Base-by-base conservation (phyloP, 2,797 vertebrate genomes). In the Merluccius polli region DNA sequence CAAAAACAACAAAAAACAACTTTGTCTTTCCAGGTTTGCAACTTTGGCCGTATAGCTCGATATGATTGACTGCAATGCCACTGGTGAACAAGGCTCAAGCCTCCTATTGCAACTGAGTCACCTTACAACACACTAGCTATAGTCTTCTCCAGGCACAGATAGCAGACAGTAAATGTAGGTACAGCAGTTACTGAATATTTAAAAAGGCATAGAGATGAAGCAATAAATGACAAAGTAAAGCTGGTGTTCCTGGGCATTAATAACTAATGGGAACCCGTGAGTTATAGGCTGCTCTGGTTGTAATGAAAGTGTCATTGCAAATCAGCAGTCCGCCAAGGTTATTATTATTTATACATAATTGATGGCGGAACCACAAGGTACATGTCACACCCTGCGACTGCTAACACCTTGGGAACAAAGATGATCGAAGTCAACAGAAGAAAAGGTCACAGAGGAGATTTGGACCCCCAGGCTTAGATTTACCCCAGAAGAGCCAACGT, bases 341-440 rank as follows among this genome's bases (percentile, higher is more conserved):
- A 94, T 94, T 94, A 95, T 94, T 94, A 93, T 95, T 95, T 94
- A 95, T 95, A 93, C 93, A 95, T 95, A 93, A 94, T 94, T 94
- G 91, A 94, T 94, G 93, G 81, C 85, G 79, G 87, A 91, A 91
- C 89, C 91, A 93, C 91, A 92, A 93, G 90, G 87, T 90, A 86
- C 87, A 82, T 84, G 88, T 91, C 89, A 85, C 84, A 79, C 75
- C 84, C 87, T 87, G 90, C 87, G 91, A 90, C 89, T 89, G 90
- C 88, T 85, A 86, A 88, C 86, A 88, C 86, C 85, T 87, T 87
- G 86, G 86, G 89, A 91, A 83, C 89, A 91, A 90, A 91, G 90
- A 90, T 83, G 59, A 82, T 84, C 75, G 88, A 84, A 83, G 89
- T 87, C 88, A 91, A 90, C 86, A 88, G 82, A 90, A 85, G 88